These are phyloP conservation scores for Podilymbus podiceps DNA, from an alignment of 2,113 vertebrate genomes.

Conservation along the genomic window DNA sequence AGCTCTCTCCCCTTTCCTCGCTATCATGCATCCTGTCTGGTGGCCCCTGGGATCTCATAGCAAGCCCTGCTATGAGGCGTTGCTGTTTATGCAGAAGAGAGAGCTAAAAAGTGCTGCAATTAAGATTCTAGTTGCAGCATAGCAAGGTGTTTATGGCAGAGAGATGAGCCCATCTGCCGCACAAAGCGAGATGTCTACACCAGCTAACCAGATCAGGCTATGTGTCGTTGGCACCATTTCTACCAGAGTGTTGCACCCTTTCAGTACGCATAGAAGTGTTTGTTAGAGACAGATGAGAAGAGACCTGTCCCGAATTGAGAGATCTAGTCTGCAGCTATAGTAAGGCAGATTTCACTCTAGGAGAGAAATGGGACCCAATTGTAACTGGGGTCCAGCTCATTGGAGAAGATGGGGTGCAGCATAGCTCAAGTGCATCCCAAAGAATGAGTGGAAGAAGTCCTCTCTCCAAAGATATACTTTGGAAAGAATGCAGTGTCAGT, in stretches of 20 bases:
- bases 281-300: not conserved
- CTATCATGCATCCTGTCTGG: not conserved
- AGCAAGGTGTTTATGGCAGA: not conserved
- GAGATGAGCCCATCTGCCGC: not conserved
- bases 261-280: accelerated
- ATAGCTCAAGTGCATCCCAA: not conserved
- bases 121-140: not conserved
- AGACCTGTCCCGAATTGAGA: not conserved
- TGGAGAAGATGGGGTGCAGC: not conserved
- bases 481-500: not conserved
- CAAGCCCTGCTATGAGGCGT: not conserved
- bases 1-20: not conserved
- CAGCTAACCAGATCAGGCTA: not conserved
- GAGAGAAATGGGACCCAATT: not conserved
- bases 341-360: not conserved
- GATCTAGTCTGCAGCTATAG: not conserved
- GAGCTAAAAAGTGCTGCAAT: not conserved
- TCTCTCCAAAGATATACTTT: not conserved
- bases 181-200: not conserved
- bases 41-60: not conserved
- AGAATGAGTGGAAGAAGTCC: not conserved
- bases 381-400: not conserved
- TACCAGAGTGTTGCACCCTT: not conserved
- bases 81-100: not conserved
- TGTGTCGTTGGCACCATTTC: not conserved